These are phyloP conservation scores for Coluber constrictor DNA, from an alignment of 2,797 vertebrate genomes.

Conservation along the genomic window DNA sequence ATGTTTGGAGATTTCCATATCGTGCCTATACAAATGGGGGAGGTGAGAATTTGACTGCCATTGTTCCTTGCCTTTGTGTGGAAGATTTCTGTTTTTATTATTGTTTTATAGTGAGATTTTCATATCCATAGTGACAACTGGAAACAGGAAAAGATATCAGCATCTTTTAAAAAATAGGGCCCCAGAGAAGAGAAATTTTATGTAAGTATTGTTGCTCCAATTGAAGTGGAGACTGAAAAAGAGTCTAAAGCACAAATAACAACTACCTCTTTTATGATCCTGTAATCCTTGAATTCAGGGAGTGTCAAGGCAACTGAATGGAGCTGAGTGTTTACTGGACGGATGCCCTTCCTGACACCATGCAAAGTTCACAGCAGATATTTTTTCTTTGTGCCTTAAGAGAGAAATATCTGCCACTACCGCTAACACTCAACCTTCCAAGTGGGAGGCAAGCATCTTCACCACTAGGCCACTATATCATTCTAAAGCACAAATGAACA, in stretches of 20 bases:
- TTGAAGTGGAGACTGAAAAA: neutral
- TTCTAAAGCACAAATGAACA: neutral
- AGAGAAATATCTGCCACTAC: neutral
- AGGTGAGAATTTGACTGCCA: conserved; percentile 59
- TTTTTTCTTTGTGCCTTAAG: neutral
- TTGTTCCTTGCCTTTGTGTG: neutral
- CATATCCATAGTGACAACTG: neutral
- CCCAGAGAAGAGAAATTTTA: neutral
- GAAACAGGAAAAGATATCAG: neutral
- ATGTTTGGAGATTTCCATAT: conserved; percentile 80
- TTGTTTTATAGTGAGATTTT: neutral
- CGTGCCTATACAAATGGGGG: conserved; percentile 79
- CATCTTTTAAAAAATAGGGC: neutral
- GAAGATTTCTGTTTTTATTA: neutral
- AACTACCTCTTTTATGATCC: neutral
- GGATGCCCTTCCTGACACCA: neutral
- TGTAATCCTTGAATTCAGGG: neutral
- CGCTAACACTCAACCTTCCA: neutral
- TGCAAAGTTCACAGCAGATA: neutral
- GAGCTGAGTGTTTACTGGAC: neutral
- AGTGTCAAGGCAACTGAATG: neutral
- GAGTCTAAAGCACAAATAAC: neutral
- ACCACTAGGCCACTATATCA: neutral
- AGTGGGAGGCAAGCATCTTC: neutral
- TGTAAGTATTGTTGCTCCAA: neutral